Evolutionary conservation across 2,797 vertebrate species (phyloP), one percentile per base, ranked within the genome.

Genomic region (Tokudaia muenninki): DNA sequence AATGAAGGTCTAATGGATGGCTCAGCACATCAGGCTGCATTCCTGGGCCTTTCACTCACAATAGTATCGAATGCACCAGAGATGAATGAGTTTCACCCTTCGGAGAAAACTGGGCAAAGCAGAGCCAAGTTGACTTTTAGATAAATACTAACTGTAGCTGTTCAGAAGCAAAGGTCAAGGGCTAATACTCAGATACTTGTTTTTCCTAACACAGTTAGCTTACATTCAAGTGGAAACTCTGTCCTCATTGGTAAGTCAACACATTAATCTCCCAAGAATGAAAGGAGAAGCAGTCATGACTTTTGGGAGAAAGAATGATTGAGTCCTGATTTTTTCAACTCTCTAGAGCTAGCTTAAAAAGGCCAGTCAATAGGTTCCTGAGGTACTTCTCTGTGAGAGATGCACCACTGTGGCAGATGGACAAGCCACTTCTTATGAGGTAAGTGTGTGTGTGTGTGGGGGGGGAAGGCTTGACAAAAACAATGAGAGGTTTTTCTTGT

Each of bases 1-100:
- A 91, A 96, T 34, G 13, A 47, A 93, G 82, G 88, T n/a, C 93
- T 94, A 65, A 94, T 83, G 97, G 93, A 10, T 26, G 61, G 61
- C 87, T 93, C 3, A 24, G 84, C 72, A 31, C 63, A 22, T 63
- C 13, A 4, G 0, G 41, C 80, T 21, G 63, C 22, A 1, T 57
- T 92, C 77, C 59, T 50, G 22, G 87, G 19, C 24, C 72, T 52
- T 65, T 57, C 78, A 52, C 67, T 88, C 37, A 75, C 74, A 81
- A 4, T 19, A 3, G 75, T 87, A 74, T 95, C 91, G 12, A 31
- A 37, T 34, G 50, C 57, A 6, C 77, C 0, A 24, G n/a, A 44
- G 37, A 47, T 79, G 94, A 92, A 65, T 72, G 93, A 47, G 84
- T n/a, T 80, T 67, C 86, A 50, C 82, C 94, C 92, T 93, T 79